Evolutionary conservation across 2,113 vertebrate genomes (phyloP), one percentile per base, ranked within the genome.

Genomic region (Protomyctophum bolini): DNA sequence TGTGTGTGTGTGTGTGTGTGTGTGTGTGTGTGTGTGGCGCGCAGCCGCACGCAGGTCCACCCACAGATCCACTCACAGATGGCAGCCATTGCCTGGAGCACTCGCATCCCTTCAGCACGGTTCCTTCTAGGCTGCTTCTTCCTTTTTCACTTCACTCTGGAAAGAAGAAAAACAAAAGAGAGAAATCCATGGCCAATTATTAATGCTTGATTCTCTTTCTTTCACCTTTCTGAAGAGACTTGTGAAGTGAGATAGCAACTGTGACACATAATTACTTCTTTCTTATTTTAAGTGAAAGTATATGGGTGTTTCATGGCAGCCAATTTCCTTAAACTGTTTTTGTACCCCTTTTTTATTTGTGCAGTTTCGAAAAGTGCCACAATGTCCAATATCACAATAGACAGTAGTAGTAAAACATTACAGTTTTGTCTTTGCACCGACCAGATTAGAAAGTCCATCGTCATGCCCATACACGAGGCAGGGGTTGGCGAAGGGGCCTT

Each of bases 21-120:
- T 41, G 33, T 41, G 33, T 41, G 33, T 41, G 33, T 41, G 33
- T 33, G 33, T 33, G 89, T 86, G 88, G 86, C 88, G 85, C 63
- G 75, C 75, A 79, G 86, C 83, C 79, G 72, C 75, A 21, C 21
- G 2, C 21, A 21, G 21, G 21, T 21, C 21, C 21, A 21, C 21
- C 21, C 21, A 21, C 21, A 80, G 79, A 90, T 89, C 85, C 79
- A 73, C 82, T 75, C 76, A 83, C 92, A 93, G 90, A 92, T 92
- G 91, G 87, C 81, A 21, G 21, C 21, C 21, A 84, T 75, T 49
- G 86, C 88, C 88, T 80, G 80, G 68, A 88, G 91, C 85, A 10
- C 76, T 77, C 51, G 0, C 80, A 65, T 64, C 74, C 82, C 79
- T 85, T 83, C 54, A 57, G 62, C 60, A 85, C 70, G 72, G 63